These are phyloP conservation scores for Fopius arisanus DNA, from an alignment of 1,140 invertebrate genomes.

Conservation along the genomic window DNA sequence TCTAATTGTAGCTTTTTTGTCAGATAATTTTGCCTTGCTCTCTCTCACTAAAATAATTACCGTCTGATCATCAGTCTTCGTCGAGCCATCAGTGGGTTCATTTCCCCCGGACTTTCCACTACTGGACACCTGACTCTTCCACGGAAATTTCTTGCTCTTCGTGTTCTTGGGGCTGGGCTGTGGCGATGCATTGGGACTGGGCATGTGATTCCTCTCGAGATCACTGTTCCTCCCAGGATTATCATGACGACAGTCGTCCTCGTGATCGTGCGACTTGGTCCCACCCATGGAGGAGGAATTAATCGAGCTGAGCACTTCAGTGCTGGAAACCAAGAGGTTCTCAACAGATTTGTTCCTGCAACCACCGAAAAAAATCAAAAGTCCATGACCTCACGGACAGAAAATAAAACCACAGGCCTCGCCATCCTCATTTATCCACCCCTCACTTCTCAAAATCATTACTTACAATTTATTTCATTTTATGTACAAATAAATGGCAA, in stretches of 20 bases:
- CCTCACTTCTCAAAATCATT: too few species aligned
- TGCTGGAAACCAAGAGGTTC: conserved; percentile 71
- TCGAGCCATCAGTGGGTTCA: conserved; percentile 3
- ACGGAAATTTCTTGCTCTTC: conserved; percentile 60
- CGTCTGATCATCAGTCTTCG: conserved; percentile 34
- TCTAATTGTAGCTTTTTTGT: too few species aligned
- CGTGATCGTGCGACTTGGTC: conserved; percentile 47
- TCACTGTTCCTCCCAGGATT: conserved; percentile 48
- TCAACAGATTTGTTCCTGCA: conserved; percentile 73
- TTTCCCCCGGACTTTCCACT: conserved; percentile 46
- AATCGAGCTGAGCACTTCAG: conserved; percentile 68
- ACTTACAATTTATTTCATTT: too few species aligned
- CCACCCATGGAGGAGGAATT: conserved; percentile 54
- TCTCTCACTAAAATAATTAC: too few species aligned
- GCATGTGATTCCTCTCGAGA: conserved; percentile 61
- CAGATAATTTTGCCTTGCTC: too few species aligned
- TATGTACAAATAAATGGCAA: too few species aligned
- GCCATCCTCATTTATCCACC: too few species aligned
- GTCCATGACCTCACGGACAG: too few species aligned
- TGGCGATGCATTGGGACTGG: conserved; percentile 64
- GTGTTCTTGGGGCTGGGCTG: conserved; percentile 61
- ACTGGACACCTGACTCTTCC: conserved; percentile 43
- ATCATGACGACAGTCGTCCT: conserved; percentile 45
- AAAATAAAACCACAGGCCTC: too few species aligned
- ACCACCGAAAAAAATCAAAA: conserved; percentile 4